Base-by-base conservation (phyloP, 2,113 vertebrate genomes). In the Toxostoma redivivum region DNA sequence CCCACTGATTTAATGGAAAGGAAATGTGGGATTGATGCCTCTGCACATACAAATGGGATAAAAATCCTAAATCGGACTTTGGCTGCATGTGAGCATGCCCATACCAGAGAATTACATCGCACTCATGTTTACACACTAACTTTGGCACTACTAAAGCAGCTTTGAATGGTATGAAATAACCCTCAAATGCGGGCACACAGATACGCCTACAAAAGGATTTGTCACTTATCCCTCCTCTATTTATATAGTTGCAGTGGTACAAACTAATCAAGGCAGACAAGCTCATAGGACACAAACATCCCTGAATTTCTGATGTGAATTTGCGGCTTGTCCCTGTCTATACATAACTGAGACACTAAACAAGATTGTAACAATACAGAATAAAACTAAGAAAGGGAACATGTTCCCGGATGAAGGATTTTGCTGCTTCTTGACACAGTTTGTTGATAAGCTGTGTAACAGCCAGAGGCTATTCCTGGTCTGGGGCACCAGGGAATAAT, bases 381-480 rank as follows among this genome's bases (percentile, higher is more conserved):
- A 92, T 86, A 71, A 96, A 96, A 82, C 61, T 91, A 97, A 94
- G 83, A 88, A 96, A 97, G 51, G 69, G 88, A 94, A 88, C 66
- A 73, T 60, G 88, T 90, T 96, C 92, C 92, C 40, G 18, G 94
- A 97, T 93, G 95, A 79, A 94, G 95, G 91, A 94, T 97, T 97
- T 98, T 94, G 94, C 88, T 96, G 93, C 89, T 97, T 96, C 97
- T 97, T 98, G 96, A 97, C 92, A 97, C 65, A 97, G 86, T 96
- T 94, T 96, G 83, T 93, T 97, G 97, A 97, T 97, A 92, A 96
- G 72, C 78, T 84, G 17, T 91, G 79, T 96, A 94, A 93, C 79
- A 97, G 95, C 96, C 96, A 94, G 96, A 98, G 97, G 96, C 96
- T 97, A 97, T 97, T 97, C 94, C 96, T 88, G 97, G 93, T 85